Base-by-base conservation (phyloP, 2,113 vertebrate species). In the Misgurnus anguillicaudatus region DNA sequence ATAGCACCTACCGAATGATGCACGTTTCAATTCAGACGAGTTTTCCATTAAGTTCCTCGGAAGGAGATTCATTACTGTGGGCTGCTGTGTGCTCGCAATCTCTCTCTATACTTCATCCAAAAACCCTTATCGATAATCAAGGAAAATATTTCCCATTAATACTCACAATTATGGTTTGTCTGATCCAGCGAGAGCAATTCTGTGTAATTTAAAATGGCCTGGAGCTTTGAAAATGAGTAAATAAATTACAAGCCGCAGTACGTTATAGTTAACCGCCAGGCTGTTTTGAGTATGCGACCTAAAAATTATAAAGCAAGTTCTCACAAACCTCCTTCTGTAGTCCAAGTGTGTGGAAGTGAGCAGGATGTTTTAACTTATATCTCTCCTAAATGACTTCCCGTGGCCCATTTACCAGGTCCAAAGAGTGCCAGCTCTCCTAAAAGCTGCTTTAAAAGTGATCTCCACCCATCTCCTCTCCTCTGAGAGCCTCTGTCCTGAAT, bases 331-430 rank as follows among this genome's bases (percentile, higher is more conserved):
- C 21, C 21, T 69, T 51, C 13, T 65, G 75, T n/a, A 79, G 51
- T 65, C 41, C 51, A 11, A 67, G 19, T 55, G 62, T 67, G 24
- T 75, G 84, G 74, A 83, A 84, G 77, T 80, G 82, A 66, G 80
- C 80, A 57, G 71, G 85, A 87, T 87, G 75, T 81, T 87, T 77
- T 88, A 75, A 64, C 80, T 88, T 80, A 82, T 79, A 31, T 72
- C 78, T 74, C 80, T 77, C 77, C 83, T 86, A 87, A 91, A 88
- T 82, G n/a, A 86, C 77, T 88, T 87, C 76, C 87, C 81, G 78
- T 75, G 84, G 74, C 74, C 75, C 80, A 42, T 64, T 75, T 68
- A 67, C 79, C 78, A 75, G 83, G 82, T 84, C 70, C 48, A 64
- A 2, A 39, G 41, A 60, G 48, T 69, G 86, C 83, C 85, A 86